A percentile compares a stretch with the other conserved stretches of the same genome.
Evolutionary conservation across 2,888 invertebrate species (phyloP).

Genomic region (Machimus rusticus): DNA sequence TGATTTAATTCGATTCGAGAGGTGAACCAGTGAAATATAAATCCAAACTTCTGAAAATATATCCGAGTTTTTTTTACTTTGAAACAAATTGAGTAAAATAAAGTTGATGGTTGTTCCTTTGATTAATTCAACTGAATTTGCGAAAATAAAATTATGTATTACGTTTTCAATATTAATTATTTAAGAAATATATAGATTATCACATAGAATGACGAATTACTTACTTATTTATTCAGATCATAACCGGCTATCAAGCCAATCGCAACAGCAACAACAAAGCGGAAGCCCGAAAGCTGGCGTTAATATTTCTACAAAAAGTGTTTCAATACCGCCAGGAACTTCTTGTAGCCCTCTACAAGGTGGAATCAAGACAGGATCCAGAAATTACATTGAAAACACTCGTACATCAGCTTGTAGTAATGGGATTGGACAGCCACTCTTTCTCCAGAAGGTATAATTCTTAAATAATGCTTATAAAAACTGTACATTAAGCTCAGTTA

Average conservation of each 20-base stretch:
- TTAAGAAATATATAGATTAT: too few species aligned
- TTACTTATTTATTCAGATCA: slow-evolving; percentile 49
- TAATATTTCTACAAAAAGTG: slow-evolving; percentile 2
- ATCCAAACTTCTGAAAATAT: background rate
- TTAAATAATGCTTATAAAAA: background rate
- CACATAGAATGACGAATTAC: too few species aligned
- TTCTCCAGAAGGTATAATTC: slow-evolving; percentile 34
- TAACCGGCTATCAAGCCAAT: slow-evolving; percentile 51
- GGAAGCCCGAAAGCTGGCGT: slow-evolving; percentile 42
- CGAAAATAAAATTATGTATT: background rate
- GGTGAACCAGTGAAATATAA: background rate
- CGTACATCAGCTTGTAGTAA: slow-evolving; percentile 3
- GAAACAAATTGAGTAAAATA: background rate
- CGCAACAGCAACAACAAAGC: slow-evolving; percentile 47
- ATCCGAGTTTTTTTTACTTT: background rate
- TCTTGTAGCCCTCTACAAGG: background rate
- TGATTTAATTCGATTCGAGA: background rate
- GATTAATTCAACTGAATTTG: background rate
- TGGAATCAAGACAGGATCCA: slow-evolving; percentile 35
- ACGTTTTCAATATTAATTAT: too few species aligned
- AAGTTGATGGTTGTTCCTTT: background rate
- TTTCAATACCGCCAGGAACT: background rate
- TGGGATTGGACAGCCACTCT: slow-evolving; percentile 1
- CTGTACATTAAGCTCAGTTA: background rate
- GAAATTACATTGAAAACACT: slow-evolving; percentile 24